Base-by-base conservation (phyloP, 2,113 vertebrate genomes). In the Gulo gulo region DNA sequence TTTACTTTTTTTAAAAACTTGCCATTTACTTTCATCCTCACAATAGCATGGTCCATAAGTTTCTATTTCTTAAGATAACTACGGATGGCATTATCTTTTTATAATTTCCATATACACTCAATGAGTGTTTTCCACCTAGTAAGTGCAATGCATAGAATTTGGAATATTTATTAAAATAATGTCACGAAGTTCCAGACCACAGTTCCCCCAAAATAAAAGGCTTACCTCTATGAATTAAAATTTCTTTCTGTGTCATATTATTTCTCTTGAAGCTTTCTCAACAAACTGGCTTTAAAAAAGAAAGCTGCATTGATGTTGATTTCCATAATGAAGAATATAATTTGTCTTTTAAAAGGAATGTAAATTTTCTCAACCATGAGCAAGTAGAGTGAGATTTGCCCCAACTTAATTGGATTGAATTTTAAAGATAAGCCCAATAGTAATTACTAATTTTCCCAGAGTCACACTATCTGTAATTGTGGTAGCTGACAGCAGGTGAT, bases 151-250 rank as follows among this genome's bases (percentile, higher is more conserved):
- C 52, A 94, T 52, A 88, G 65, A 89, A 55, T 88, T 92, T 89
- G 80, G 42, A 88, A 67, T 91, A 26, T 79, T 93, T 97, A 67
- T 91, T 97, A 84, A n/a, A 59, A 50, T 71, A 97, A 4, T 26
- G 9, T 36, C 91, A 82, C 86, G 83, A 90, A 79, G 23, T 93
- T 93, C 52, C 92, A 97, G 47, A 79, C 73, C 88, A 94, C 61
- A 71, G 6, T 55, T 86, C 21, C 47, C 42, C 36, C 29, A 52
- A 92, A 88, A 74, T 6, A 74, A 94, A 91, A 69, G 36, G 16
- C 23, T 86, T 86, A 39, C 21, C 7, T 93, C 50, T 85, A 11
- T 52, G n/a, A 69, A 89, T 79, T 57, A 85, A 79, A 76, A 45
- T 69, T 89, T 57, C 39, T 80, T 83, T 87, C 55, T 57, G 8